phyloP scores from a whole-genome alignment of 1,140 invertebrate species.

The Neodiprion pinetum region DNA sequence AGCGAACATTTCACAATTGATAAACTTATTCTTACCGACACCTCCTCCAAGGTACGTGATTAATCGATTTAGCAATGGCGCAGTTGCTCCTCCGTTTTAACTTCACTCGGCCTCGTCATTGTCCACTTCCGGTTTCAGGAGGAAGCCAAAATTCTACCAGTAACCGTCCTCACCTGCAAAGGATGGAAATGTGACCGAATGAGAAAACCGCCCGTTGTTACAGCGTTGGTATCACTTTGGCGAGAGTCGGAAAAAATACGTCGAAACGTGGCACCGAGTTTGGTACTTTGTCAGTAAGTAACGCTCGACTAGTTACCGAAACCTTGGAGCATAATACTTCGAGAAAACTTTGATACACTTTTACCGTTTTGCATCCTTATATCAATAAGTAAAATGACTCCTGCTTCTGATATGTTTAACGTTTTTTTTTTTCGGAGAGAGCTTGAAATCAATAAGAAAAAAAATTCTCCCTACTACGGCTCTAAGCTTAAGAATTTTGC shows the following conservation, averaged over 20 bases:
- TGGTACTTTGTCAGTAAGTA: slow-evolving; percentile 41
- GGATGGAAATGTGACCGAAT: slow-evolving; percentile 34
- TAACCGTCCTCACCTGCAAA: slow-evolving; percentile 36
- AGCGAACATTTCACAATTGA: slow-evolving; percentile 26
- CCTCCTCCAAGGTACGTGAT: slow-evolving; percentile 26
- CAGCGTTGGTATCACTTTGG: slow-evolving; percentile 37
- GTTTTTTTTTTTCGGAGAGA: neutral
- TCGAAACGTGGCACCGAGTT: slow-evolving; percentile 30
- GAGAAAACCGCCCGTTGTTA: slow-evolving; percentile 29
- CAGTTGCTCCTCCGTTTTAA: slow-evolving; percentile 5
- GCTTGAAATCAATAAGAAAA: neutral
- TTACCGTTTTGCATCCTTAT: neutral
- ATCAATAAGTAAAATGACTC: too few species aligned
- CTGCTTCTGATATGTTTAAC: too few species aligned
- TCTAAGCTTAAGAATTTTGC: too few species aligned
- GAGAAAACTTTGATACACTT: neutral
- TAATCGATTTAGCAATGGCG: neutral
- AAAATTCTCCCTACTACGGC: neutral
- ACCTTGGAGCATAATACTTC: slow-evolving; percentile 9
- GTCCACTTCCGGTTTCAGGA: neutral
- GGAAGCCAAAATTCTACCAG: slow-evolving; percentile 17
- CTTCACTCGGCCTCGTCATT: neutral
- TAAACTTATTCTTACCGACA: slow-evolving; percentile 32
- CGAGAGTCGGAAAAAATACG: slow-evolving; percentile 36
- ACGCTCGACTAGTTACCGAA: neutral